phyloP scores from a whole-genome alignment of 2,797 vertebrate genomes.

The Acanthurus leucopareius region DNA sequence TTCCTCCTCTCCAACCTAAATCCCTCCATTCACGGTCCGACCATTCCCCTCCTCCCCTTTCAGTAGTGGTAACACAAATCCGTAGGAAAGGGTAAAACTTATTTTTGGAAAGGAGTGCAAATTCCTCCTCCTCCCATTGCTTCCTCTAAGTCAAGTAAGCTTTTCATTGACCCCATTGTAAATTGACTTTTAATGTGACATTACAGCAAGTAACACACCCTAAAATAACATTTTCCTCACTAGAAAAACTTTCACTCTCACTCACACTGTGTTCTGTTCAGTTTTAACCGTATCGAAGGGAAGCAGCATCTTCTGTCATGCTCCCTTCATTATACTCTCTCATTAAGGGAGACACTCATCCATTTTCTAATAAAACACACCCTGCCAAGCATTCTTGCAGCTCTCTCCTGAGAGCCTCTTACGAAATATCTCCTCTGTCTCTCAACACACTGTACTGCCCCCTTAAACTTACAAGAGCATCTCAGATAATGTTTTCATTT shows the following conservation, averaged over 20 bases:
- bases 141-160: constrained; percentile 85
- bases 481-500: constrained; percentile 81
- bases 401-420: constrained; percentile 69
- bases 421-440: constrained; percentile 76
- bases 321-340: constrained; percentile 70
- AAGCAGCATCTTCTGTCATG: constrained; percentile 71
- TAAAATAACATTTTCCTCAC: constrained; percentile 75
- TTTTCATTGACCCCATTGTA: constrained; percentile 87
- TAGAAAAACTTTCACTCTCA: constrained; percentile 69
- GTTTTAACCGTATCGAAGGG: constrained; percentile 44
- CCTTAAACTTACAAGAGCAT: constrained; percentile 71
- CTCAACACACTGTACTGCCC: constrained; percentile 56
- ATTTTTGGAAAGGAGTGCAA: constrained; percentile 86
- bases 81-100: constrained; percentile 86
- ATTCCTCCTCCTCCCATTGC: constrained; percentile 85
- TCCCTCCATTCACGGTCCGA: constrained; percentile 81
- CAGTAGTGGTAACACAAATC: constrained; percentile 85
- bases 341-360: constrained; percentile 72
- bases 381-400: constrained; percentile 66
- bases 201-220: constrained; percentile 81
- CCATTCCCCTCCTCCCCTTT: constrained; percentile 79
- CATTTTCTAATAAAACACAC: constrained; percentile 83
- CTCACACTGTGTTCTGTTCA: constrained; percentile 37
- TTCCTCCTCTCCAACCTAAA: constrained; percentile 79
- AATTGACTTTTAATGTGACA: constrained; percentile 85